Base-by-base conservation (phyloP, 2,113 vertebrate genomes). In the Oncorhynchus nerka region DNA sequence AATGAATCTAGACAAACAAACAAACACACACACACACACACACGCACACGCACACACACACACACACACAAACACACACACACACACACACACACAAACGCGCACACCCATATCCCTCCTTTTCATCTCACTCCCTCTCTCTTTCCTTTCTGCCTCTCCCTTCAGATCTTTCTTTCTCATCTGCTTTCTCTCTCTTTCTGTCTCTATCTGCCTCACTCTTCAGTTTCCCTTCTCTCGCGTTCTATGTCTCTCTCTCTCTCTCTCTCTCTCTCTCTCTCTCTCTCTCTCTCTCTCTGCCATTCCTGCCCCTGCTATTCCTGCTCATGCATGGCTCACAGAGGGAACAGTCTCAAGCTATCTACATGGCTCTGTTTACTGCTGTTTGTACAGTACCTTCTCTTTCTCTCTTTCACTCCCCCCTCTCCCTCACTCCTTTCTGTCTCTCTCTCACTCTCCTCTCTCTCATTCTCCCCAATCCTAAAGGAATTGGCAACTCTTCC, bases 71-170 rank as follows among this genome's bases (percentile, higher is more conserved):
- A 32, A 34, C 5, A 68, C 48, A 55, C 51, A 55, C 15, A 1
- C 5, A 5, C 32, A 79, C 61, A 69, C 74, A 72, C 65, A 70
- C 48, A 79, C 67, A 72, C 68, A 69, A 70, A 70, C 68, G 64
- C 11, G 3, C 66, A 30, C 67, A 73, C 32, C 22, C 66, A 70
- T 75, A 78, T 79, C 32, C 73, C 81, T 57, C 45, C 71, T 65
- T 79, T 74, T 65, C 75, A 76, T 65, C 62, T 11, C n/a, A 9
- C 8, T 65, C 39, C 8, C 6, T 64, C 61, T 22, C 49, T 6
- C 49, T 16, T 34, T 34, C 34, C 49, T 51, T 1, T 51, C 49
- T 16, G 49, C 49, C 12, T 15, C 4, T 16, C 49, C 49, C 15
- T 51, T 51, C 49, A 51, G 39, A 9, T 45, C 9, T 12, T 7